Evolutionary conservation across 2,888 invertebrate genomes (phyloP), one percentile per base, ranked within the genome.

Genomic region (Drosophila prostipennis): DNA sequence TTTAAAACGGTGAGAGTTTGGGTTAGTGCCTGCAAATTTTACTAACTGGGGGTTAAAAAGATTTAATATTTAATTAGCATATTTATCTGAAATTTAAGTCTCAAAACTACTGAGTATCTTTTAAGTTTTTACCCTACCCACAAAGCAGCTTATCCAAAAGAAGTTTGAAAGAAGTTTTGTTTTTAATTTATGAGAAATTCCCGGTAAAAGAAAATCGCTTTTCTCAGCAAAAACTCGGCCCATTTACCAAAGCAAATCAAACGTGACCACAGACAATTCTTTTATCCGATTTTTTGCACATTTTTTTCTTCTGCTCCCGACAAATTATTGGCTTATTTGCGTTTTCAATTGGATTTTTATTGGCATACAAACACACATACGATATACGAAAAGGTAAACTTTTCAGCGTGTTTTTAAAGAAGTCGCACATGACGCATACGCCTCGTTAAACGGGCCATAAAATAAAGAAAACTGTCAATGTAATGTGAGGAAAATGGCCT

Each of bases 261-360:
- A 81, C 87, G 70, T 87, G 82, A 84, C 85, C 82, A 87, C 70
- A 76, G 79, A 79, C 82, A 84, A 79, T 58, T 32, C 10, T 43
- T 56, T 23, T 19, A 19, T 19, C 19, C 2, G 19, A 19, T 19
- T 19, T 45, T 54, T 34, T 34, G n/a, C 7, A 5, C 36, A 16
- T 40, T 40, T 23, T 14, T 6, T n/a, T 34, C 19, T n/a, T 34
- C 11, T 11, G 10, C 29, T 23, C 16, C 54, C 51, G 61, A 26
- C 56, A 71, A 70, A 74, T 74, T 68, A 73, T 73, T 73, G 68
- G 55, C 54, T 67, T 73, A 59, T 72, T 72, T 72, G 72, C 59
- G 67, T 59, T 51, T 72, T 72, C 72, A 71, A 72, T 72, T 71
- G 71, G 72, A 52, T 36, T 54, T 72, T 65, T 65, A 65, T 74